Percentiles rank a stretch among this genome's conserved stretches.
Evolutionary conservation across 2,888 invertebrate species (phyloP).

Genomic region (Tholera decimalis): DNA sequence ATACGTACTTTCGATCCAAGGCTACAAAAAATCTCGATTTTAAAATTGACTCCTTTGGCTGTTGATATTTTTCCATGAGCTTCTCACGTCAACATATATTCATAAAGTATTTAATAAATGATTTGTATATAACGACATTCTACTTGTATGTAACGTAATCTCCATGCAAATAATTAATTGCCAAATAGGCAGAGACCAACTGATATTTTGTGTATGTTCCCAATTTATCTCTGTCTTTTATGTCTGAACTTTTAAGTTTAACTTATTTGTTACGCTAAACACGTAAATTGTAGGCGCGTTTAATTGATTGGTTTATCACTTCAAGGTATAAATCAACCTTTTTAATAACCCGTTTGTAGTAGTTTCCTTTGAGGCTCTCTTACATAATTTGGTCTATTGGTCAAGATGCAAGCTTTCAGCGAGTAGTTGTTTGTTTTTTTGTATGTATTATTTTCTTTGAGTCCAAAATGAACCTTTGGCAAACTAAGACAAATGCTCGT

Average conservation of each 20-base stretch:
- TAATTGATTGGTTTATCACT: conserved; percentile 53
- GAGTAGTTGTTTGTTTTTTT: neutral
- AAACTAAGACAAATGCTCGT: no score
- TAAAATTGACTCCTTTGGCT: no score
- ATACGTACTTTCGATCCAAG: no score
- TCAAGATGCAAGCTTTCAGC: conserved; percentile 26
- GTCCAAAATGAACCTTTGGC: neutral
- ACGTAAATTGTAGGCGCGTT: conserved; percentile 41
- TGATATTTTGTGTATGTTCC: conserved; percentile 6
- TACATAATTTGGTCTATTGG: conserved; percentile 44
- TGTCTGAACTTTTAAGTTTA: neutral
- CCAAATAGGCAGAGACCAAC: conserved; percentile 15
- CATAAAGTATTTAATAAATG: neutral
- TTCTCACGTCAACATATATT: no score
- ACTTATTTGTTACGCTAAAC: conserved; percentile 33
- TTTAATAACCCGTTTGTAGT: conserved; percentile 63
- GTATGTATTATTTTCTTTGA: neutral
- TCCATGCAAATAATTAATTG: conserved; percentile 11
- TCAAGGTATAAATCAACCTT: conserved; percentile 61
- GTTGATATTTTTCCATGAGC: no score
- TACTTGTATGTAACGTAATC: neutral
- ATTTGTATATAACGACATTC: neutral
- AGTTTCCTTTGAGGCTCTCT: conserved; percentile 50
- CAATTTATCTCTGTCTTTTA: conserved; percentile 21
- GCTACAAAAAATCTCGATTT: no score